Base-by-base conservation (phyloP, 1,140 invertebrate species). In the Magallana angulata region DNA sequence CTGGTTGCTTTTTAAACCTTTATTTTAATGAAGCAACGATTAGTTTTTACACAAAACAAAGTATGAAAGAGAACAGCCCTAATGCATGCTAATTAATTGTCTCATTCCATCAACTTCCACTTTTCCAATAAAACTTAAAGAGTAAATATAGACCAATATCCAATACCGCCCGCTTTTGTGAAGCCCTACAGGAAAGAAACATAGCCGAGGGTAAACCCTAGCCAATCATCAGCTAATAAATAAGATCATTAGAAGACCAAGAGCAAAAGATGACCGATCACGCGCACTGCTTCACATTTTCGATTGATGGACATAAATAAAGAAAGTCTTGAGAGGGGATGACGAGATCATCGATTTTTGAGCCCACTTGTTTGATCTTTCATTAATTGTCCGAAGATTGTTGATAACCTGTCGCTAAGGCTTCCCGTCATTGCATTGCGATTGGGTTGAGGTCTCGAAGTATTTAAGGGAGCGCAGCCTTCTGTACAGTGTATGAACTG, bases 321-420 rank as follows among this genome's bases (percentile, higher is more conserved):
- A 60, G 59, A 48, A 48, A 48, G 36, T 48, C 0, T 0, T 5
- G 36, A 48, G 36, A 48, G 5, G 5, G 36, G 5, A 48, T 48
- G 36, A 48, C 2, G 3, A 48, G 36, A 48, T 4, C 5, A 62
- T 62, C n/a, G 60, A 62, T 12, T 62, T n/a, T 12, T 62, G 60
- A 12, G 14, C 6, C 60, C 12, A 62, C n/a, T 62, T 62, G 60
- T 62, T 62, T 62, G 60, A 62, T n/a, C n/a, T 62, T 7, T 62
- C 60, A 60, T 62, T 62, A 62, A 62, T 62, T 62, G 60, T 62
- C 14, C 14, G n/a, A n/a, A n/a, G 60, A 62, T 62, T 62, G 60
- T 48, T 48, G 36, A 48, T 48, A 48, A 48, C 36, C 5, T 48
- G 36, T 48, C 36, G 5, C 36, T 48, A 48, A 48, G 36, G 36